phyloP scores from a whole-genome alignment of 92 coral and sea anemone species.

The Phenganax stokvisi region DNA sequence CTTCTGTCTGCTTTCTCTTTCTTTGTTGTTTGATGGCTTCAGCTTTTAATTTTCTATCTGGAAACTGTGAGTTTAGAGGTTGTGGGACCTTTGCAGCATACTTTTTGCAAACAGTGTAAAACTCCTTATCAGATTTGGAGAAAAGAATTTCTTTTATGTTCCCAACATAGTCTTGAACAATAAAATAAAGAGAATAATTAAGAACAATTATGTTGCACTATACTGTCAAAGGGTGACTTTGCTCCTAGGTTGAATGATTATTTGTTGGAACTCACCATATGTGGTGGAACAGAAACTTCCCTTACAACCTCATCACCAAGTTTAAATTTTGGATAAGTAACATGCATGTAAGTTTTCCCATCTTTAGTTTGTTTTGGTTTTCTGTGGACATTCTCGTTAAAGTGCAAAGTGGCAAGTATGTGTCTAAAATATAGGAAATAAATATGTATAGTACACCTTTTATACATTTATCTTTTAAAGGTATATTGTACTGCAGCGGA shows the following conservation, averaged over 20 bases:
- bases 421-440: conserved; percentile 3
- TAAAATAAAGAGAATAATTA: not conserved
- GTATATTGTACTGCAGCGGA: not conserved
- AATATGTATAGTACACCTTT: not conserved
- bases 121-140: not conserved
- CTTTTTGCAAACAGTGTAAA: not conserved
- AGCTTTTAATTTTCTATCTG: not conserved
- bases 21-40: conserved; percentile 4
- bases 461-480: not conserved
- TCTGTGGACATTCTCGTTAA: conserved; percentile 14
- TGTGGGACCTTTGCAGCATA: conserved; percentile 4
- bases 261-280: conserved; percentile 7
- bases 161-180: conserved; percentile 8
- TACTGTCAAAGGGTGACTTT: not conserved
- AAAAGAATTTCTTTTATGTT: conserved; percentile 7
- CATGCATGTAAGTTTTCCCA: conserved; percentile 10
- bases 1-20: not conserved
- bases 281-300: conserved; percentile 20
- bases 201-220: not conserved
- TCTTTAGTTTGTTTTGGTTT: not conserved
- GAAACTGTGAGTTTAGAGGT: not conserved
- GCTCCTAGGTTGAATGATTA: not conserved
- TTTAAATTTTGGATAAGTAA: conserved; percentile 16
- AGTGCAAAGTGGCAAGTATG: conserved; percentile 12
- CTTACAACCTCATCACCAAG: conserved; percentile 22